Evolutionary conservation across 2,888 invertebrate species (phyloP).

Genomic region (Plemyria rubiginata): DNA sequence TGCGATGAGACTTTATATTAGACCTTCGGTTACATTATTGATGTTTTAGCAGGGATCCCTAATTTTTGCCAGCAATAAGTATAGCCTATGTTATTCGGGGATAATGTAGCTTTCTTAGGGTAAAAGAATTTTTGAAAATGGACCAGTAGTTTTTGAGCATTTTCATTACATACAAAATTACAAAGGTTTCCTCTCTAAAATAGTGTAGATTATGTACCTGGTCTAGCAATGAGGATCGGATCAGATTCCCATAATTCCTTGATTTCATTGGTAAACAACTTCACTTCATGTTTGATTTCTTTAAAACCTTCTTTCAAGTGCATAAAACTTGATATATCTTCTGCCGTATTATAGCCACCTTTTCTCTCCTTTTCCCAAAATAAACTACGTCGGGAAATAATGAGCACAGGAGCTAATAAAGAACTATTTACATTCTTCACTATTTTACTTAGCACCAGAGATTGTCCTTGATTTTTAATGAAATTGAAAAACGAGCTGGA

Average conservation of each 20-base stretch:
- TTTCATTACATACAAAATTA: no score
- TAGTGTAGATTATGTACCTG: no score
- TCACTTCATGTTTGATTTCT: constrained; percentile 87
- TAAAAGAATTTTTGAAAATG: no score
- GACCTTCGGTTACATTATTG: no score
- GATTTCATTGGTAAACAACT: constrained; percentile 87
- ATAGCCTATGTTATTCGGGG: no score
- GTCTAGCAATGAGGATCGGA: constrained; percentile 82
- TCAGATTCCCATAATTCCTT: constrained; percentile 87
- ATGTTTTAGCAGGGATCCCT: no score
- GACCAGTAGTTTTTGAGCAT: no score
- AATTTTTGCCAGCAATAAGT: no score
- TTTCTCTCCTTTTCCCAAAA: constrained; percentile 86
- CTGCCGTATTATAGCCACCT: constrained; percentile 83
- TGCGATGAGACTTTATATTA: no score
- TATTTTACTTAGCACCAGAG: constrained; percentile 52
- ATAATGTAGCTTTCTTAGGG: no score
- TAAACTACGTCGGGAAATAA: constrained; percentile 57
- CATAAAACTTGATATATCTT: constrained; percentile 76
- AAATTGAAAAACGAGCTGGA: constrained; percentile 44
- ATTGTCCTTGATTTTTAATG: constrained; percentile 48
- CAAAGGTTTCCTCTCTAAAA: no score
- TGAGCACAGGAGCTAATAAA: constrained; percentile 43
- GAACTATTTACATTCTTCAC: constrained; percentile 44
- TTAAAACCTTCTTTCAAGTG: constrained; percentile 87